Evolutionary conservation across 2,888 invertebrate species (phyloP), one percentile per base, ranked within the genome.

Genomic region (Eurytoma adleriae): DNA sequence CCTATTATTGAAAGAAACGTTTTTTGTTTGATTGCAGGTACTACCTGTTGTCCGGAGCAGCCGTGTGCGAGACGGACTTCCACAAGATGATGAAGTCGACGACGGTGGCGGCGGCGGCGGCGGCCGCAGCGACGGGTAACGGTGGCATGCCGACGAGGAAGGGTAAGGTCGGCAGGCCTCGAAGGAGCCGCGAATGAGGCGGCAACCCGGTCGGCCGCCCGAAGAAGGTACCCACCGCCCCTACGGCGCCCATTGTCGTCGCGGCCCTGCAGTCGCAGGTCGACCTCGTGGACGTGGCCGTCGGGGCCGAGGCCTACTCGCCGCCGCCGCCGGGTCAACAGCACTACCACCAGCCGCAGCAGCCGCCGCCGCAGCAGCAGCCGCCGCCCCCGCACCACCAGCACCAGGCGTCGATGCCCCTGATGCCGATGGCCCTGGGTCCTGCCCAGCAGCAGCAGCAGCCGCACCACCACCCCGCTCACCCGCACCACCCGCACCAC

Each of bases 31-130:
- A 2, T 87, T 86, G 86, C 90, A 95, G 95, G 93, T 98, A 96
- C 93, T 96, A 97, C 92, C 94, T 98, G 93, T 93, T 98, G 87
- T 96, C 96, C 89, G 98, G 97, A 85, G 95, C 95, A 89, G 93
- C 97, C 90, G 96, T 98, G 84, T 98, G 98, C 93, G 98, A 98
- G 92, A 96, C 97, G 92, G 98, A 98, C 92, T 98, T 97, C 95
- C 96, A 97, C 92, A 97, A 97, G 92, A 93, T 97, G 90, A 94
- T 96, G 91, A 96, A 96, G 92, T 90, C 90, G 83, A 89, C 90
- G 85, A 88, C 86, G 76, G 89, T 88, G 54, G 94, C 93, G 86
- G 94, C 93, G 89, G 92, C 93, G 84, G 94, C 94, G 86, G 94
- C 94, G 85, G 94, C 94, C 89, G 92, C 93, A 85, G 94, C 95